Evolutionary conservation across 2,797 vertebrate genomes (phyloP), one percentile per base, ranked within the genome.

Genomic region (Syncerus caffer): DNA sequence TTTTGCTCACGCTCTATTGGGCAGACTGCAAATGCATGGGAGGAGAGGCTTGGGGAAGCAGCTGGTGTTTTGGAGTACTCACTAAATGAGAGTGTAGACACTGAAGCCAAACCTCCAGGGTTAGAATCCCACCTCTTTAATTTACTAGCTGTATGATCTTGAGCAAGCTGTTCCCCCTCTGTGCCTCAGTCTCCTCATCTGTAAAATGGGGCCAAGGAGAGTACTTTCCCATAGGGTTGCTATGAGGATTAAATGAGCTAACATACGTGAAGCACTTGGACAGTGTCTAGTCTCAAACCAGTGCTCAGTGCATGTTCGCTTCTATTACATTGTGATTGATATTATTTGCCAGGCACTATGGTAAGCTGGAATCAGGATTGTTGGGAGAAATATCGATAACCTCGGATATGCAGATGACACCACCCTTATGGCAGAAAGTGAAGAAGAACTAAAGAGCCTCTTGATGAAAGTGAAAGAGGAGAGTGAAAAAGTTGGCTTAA

Each of bases 21-120:
- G 64, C 2, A 10, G 29, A 47, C 2, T 11, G 4, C 0, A 12
- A 1, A 4, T 1, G 11, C 11, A 4, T 15, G 25, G 4, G 1
- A 42, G 10, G 14, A 45, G 19, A 80, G 5, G 58, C 25, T 7
- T 78, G 51, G 23, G 17, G 42, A 50, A 11, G 53, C 25, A 17
- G 11, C 10, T 80, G 8, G 13, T 14, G 0, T 25, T 29, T 23
- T 0, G 2, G 60, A 96, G 15, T 2, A 19, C 7, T 17, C 12
- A 34, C 29, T 60, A 53, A 82, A 50, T 0, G 12, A 16, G 27
- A 6, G 76, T 4, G 15, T 21, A 6, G 6, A 67, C 0, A 2
- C 47, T 2, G 27, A 50, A 7, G 27, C 31, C 71, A 17, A 19
- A 10, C 13, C 3, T 7, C 47, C 11, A 7, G 45, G 11, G 19